Base-by-base conservation (phyloP, 2,113 vertebrate genomes). In the Aphyosemion australe region DNA sequence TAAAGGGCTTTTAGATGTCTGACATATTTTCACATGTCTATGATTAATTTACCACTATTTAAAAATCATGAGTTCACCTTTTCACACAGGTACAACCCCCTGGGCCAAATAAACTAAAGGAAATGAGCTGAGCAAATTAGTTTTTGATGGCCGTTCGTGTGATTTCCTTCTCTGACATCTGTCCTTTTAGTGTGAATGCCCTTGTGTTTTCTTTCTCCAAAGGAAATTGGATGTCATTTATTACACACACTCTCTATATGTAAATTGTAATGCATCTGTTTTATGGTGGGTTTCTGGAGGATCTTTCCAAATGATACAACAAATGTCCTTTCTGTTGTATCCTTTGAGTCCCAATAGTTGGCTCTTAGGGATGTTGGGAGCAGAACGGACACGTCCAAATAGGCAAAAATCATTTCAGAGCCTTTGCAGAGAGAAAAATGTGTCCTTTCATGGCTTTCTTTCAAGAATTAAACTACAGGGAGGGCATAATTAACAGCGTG, bases 201-300 rank as follows among this genome's bases (percentile, higher is more conserved):
- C 61, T 80, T 58, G 60, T 79, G 52, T 78, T 79, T 65, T 39
- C 56, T 34, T 65, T 72, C 57, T 67, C 56, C 49, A 9, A 45
- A 56, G 63, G 34, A 80, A 90, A 86, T 79, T 77, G 60, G 45
- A 56, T 59, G 78, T 79, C 77, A 82, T 26, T 84, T 73, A 81
- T 77, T 65, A 66, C 61, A 59, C 61, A n/a, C 61, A n/a, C 39
- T 60, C 45, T 69, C 61, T 46, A 31, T 65, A 52, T 10, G 0
- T 63, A 59, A 54, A 75, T 71, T 50, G 31, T 32, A 72, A 60
- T 37, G 9, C 19, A 15, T 37, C 39, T 66, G 57, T 60, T 60
- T 65, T 15, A 39, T 14, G 11, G n/a, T 60, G 31, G 34, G 54
- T 47, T 67, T 18, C 15, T 5, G 20, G 31, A 56, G 60, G 82